Base-by-base conservation (phyloP, 2,113 vertebrate genomes). In the Cephalopholis sonnerati region DNA sequence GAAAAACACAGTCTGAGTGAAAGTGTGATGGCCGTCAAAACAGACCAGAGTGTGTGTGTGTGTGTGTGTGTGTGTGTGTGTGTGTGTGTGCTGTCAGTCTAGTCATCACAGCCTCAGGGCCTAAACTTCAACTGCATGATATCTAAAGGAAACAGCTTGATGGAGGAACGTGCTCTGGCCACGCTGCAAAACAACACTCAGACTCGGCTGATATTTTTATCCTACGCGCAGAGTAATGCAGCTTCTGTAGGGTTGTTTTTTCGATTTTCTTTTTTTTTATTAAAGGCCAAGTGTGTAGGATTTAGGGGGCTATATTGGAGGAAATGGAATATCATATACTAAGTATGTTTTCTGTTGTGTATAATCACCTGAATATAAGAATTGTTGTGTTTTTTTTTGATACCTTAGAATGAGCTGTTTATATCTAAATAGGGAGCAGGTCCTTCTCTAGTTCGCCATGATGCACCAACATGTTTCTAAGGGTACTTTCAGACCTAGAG, bases 131-230 rank as follows among this genome's bases (percentile, higher is more conserved):
- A 32, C 72, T 71, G 74, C 25, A 29, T 69, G 53, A 79, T 93
- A 90, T 93, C 91, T 86, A 70, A 83, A 77, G 92, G 89, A 92
- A 92, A 76, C 87, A 90, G 91, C 79, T 87, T 87, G 87, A 87
- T 62, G 51, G 81, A 74, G 74, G 71, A 89, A 88, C 69, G 27
- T 65, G 46, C 78, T 66, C 63, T 70, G 9, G 74, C 55, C 82
- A 80, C 61, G 13, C 87, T 65, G 83, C 79, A 90, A 79, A 91
- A 86, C 74, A 87, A 81, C 57, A 72, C 39, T 83, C 39, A n/a
- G 16, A 51, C 63, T 39, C 22, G 53, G 67, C 57, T 70, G 69
- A 58, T 59, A 36, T 20, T 84, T 81, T 83, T 86, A 84, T 89
- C 75, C 77, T 36, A 22, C 13, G 17, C 55, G 74, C 24, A 0